Percentiles rank a stretch among this genome's conserved stretches.
These are phyloP conservation scores for Chloropsis cyanopogon DNA, from an alignment of 2,113 vertebrate genomes.

Conservation along the genomic window DNA sequence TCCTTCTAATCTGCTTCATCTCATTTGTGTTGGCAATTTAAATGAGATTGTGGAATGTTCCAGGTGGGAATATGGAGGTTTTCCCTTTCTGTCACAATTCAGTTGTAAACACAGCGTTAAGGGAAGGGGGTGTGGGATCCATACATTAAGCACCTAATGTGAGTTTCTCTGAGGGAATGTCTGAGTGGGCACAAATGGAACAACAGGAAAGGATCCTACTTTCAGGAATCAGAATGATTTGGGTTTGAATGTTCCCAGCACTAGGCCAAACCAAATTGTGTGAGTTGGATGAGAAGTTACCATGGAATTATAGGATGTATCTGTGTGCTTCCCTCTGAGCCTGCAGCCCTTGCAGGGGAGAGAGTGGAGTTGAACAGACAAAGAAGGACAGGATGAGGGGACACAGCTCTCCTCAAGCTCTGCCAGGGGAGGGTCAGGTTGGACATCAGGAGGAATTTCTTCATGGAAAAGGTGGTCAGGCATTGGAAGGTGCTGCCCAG, in stretches of 20 bases:
- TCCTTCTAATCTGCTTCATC: not conserved
- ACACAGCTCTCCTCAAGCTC: not conserved
- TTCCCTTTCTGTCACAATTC: not conserved
- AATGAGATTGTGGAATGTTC: not conserved
- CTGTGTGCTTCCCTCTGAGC: not conserved
- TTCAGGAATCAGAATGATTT: not conserved
- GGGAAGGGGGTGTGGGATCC: not conserved
- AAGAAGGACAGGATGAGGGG: not conserved
- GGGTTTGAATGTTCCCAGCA: not conserved
- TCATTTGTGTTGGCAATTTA: not conserved
- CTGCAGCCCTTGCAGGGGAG: not conserved
- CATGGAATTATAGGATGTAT: fast-evolving
- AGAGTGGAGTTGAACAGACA: not conserved
- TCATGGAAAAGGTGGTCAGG: not conserved
- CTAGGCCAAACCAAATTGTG: not conserved
- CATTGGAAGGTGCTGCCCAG: not conserved
- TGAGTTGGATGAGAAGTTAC: not conserved
- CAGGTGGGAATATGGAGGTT: not conserved
- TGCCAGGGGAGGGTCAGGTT: not conserved
- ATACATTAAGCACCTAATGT: not conserved
- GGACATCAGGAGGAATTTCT: not conserved
- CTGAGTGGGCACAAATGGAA: not conserved
- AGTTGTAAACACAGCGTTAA: not conserved
- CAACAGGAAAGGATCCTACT: not conserved
- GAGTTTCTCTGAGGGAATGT: not conserved